Conservation (phyloP, 2,113 vertebrate genomes). For the Lethenteron camtschaticum region DNA sequence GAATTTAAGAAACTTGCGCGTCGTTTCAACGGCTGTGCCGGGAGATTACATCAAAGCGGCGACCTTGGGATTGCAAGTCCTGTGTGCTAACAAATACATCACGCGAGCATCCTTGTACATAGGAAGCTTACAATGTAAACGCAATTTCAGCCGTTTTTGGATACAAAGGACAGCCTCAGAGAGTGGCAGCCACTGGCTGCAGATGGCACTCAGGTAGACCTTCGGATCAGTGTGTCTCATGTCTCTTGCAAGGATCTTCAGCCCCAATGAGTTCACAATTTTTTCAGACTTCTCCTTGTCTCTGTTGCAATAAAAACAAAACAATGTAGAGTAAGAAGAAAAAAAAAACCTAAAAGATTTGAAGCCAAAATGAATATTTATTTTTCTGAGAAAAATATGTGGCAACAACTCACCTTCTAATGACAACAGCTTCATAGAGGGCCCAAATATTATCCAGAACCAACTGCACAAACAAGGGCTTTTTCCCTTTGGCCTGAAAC, state of each 20-base stretch:
- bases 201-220: conserved; percentile 73
- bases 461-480: conserved; percentile 75
- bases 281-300: conserved; percentile 82
- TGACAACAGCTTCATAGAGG: conserved; percentile 69
- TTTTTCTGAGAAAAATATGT: not conserved
- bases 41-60: too few species aligned
- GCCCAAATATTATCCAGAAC: conserved; percentile 93
- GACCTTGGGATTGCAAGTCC: too few species aligned
- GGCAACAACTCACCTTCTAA: conserved; percentile 31
- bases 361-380: not conserved
- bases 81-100: too few species aligned
- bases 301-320: conserved; percentile 20
- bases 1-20: too few species aligned
- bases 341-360: not conserved
- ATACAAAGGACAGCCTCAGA: conserved; percentile 78
- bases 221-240: conserved; percentile 58
- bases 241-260: conserved; percentile 53
- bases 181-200: conserved; percentile 73
- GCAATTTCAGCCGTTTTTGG: conserved; percentile 14
- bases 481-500: conserved; percentile 70
- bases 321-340: conserved; percentile 5
- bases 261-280: conserved; percentile 51
- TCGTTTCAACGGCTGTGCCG: too few species aligned
- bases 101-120: too few species aligned
- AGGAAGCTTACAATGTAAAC: too few species aligned